Conservation (phyloP, 2,888 invertebrate genomes). For the Rutpela maculata region DNA sequence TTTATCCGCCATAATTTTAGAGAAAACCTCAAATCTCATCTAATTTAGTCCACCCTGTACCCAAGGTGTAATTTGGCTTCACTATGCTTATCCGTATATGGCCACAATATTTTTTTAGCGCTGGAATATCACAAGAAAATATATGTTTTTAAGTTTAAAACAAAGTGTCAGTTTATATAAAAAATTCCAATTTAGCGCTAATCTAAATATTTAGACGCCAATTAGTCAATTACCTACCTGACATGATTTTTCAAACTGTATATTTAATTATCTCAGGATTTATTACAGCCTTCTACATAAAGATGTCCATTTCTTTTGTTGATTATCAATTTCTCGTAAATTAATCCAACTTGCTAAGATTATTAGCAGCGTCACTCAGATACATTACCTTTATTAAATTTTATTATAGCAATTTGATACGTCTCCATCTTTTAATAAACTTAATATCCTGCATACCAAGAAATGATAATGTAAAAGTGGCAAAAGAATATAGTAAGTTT, state of each 20-base stretch:
- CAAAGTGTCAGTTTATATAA: too few relatives aligned
- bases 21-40: too few relatives aligned
- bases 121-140: too few relatives aligned
- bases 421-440: constrained; percentile 57
- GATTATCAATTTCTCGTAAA: constrained; percentile 14
- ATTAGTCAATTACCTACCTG: neutral
- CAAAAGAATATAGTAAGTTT: constrained; percentile 15
- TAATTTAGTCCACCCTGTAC: too few relatives aligned
- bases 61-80: too few relatives aligned
- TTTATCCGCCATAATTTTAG: too few relatives aligned
- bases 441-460: constrained; percentile 56
- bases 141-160: too few relatives aligned
- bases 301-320: constrained; percentile 18
- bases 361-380: constrained; percentile 28
- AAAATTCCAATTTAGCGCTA: too few relatives aligned
- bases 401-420: constrained; percentile 59
- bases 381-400: constrained; percentile 49
- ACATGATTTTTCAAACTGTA: neutral
- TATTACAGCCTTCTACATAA: neutral
- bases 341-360: constrained; percentile 25
- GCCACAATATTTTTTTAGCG: too few relatives aligned
- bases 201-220: neutral
- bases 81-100: too few relatives aligned
- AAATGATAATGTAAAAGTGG: constrained; percentile 44
- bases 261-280: constrained; percentile 2